phyloP scores from a whole-genome alignment of 2,888 invertebrate species.

The Rhabditoides inermis region DNA sequence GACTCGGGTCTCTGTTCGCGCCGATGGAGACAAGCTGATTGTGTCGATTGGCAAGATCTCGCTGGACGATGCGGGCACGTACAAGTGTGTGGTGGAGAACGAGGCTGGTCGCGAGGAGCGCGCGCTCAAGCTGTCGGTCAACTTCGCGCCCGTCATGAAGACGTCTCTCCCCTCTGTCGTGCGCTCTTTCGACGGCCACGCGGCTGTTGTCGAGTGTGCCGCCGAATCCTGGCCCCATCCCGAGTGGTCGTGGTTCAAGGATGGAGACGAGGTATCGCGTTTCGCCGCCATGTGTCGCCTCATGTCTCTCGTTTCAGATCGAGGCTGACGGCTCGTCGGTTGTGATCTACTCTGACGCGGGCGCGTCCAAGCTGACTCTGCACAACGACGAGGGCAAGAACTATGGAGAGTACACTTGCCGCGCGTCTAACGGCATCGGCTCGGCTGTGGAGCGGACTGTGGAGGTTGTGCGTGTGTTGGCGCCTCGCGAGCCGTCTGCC shows the following conservation, averaged over 20 bases:
- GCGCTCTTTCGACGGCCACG: constrained; percentile 24
- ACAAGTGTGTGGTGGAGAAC: constrained; percentile 34
- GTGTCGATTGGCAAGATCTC: constrained; percentile 24
- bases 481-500: constrained; percentile 20
- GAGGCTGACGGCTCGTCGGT: constrained; percentile 27
- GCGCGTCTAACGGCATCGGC: constrained; percentile 34
- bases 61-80: constrained; percentile 33
- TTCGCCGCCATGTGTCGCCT: background rate
- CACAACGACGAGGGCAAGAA: constrained; percentile 16
- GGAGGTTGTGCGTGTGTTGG: constrained; percentile 23
- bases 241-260: constrained; percentile 27
- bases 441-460: constrained; percentile 18
- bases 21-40: constrained; percentile 20
- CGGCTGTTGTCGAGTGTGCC: constrained; percentile 26
- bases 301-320: constrained; percentile 8
- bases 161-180: too few species aligned
- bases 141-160: too few species aligned
- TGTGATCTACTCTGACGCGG: constrained; percentile 15
- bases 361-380: constrained; percentile 17
- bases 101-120: too few species aligned
- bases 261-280: constrained; percentile 20
- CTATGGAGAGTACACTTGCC: constrained; percentile 32
- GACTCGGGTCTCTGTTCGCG: constrained; percentile 11
- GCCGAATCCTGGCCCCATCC: constrained; percentile 34
- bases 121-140: too few species aligned